Conservation (phyloP, 1,140 invertebrate genomes). For the Eumeta japonica region DNA sequence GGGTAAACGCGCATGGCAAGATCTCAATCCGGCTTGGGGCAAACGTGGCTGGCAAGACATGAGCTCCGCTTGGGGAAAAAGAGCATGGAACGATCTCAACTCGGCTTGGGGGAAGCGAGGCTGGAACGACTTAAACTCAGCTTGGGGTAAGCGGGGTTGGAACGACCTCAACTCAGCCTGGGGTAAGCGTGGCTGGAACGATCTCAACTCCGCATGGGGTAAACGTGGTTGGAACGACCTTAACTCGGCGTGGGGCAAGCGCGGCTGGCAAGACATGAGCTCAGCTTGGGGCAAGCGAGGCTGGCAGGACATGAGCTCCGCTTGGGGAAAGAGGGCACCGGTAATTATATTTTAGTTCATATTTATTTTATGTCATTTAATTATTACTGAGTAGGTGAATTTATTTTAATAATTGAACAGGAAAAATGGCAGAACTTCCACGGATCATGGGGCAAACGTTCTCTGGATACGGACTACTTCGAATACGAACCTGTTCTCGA, state of each 20-base stretch:
- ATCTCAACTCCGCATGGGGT: conserved; percentile 61
- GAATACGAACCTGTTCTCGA: conserved; percentile 34
- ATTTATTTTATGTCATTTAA: not conserved
- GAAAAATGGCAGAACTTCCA: conserved; percentile 62
- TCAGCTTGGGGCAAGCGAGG: conserved; percentile 58
- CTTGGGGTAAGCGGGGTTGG: conserved; percentile 64
- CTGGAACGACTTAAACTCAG: conserved; percentile 62
- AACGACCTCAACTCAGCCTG: conserved; percentile 20
- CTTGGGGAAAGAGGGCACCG: conserved; percentile 59
- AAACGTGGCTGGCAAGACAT: conserved; percentile 66
- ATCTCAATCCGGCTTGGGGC: conserved; percentile 61
- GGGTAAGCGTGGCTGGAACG: conserved; percentile 61
- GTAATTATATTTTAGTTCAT: conserved; percentile 18
- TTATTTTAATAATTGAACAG: conserved; percentile 15
- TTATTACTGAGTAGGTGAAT: not conserved
- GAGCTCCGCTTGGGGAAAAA: conserved; percentile 63
- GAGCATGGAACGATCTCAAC: conserved; percentile 63
- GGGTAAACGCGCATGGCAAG: conserved; percentile 64
- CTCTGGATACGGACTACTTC: conserved; percentile 60
- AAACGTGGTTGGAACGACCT: conserved; percentile 60
- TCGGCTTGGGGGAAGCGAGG: conserved; percentile 62
- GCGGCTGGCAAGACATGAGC: conserved; percentile 57
- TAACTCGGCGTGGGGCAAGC: conserved; percentile 58
- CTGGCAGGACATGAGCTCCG: conserved; percentile 56
- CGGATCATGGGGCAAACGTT: conserved; percentile 65